Conservation (phyloP, 2,797 vertebrate genomes). For the Crenichthys baileyi region DNA sequence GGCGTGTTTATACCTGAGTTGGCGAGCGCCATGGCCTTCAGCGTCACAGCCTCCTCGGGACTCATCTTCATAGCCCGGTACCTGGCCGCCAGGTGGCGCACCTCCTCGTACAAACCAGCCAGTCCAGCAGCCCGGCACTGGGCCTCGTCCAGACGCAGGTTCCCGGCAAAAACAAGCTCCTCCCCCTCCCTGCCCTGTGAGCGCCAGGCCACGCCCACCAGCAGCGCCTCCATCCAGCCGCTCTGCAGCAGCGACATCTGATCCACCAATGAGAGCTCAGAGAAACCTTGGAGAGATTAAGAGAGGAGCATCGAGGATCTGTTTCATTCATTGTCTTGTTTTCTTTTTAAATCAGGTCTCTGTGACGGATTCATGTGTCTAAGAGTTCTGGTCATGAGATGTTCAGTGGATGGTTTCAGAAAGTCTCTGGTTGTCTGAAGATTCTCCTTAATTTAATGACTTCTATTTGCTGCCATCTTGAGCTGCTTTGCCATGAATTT, state of each 20-base stretch:
- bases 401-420: too few relatives aligned
- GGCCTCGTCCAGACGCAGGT: conserved; percentile 65
- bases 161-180: conserved; percentile 75
- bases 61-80: conserved; percentile 74
- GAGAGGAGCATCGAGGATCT: background rate
- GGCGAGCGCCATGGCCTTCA: conserved; percentile 78
- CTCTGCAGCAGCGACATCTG: conserved; percentile 82
- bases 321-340: too few relatives aligned
- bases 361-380: too few relatives aligned
- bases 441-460: background rate
- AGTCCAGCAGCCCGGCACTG: conserved; percentile 70
- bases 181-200: conserved; percentile 53
- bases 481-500: too few relatives aligned
- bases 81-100: conserved; percentile 70
- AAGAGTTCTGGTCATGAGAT: too few relatives aligned
- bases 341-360: background rate
- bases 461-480: background rate
- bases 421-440: background rate
- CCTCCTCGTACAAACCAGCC: conserved; percentile 65
- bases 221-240: conserved; percentile 81
- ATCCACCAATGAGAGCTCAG: conserved; percentile 75
- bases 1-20: conserved; percentile 73
- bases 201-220: conserved; percentile 76
- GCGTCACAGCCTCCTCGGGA: conserved; percentile 70
- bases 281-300: conserved; percentile 67